phyloP scores from a whole-genome alignment of 2,113 vertebrate species.

The Siniperca knerii region DNA sequence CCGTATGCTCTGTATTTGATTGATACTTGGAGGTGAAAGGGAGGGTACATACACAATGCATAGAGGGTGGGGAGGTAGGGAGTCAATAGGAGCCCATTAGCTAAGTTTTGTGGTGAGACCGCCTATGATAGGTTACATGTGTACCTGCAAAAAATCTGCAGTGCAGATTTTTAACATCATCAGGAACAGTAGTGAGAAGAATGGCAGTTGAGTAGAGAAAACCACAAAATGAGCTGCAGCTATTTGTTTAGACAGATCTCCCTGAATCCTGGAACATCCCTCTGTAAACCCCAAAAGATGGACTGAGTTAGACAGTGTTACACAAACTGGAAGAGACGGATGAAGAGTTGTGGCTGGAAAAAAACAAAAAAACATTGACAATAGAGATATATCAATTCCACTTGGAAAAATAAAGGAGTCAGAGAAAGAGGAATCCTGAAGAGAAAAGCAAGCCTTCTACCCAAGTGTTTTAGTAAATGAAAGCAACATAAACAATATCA shows the following conservation, averaged over 20 bases:
- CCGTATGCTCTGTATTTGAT: conserved; percentile 47
- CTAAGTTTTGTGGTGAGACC: conserved; percentile 28
- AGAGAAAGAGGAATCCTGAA: conserved; percentile 19
- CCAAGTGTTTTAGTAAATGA: conserved; percentile 5
- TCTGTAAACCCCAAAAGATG: conserved; percentile 27
- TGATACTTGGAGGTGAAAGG: conserved; percentile 55
- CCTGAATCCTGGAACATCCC: conserved; percentile 44
- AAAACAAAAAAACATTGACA: conserved; percentile 3
- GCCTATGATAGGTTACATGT: conserved; percentile 8
- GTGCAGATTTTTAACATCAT: conserved; percentile 28
- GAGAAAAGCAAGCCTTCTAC: conserved; percentile 31
- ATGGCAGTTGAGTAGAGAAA: conserved; percentile 15
- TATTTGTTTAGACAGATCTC: conserved; percentile 61
- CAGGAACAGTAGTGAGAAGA: not conserved
- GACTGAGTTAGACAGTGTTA: conserved; percentile 15
- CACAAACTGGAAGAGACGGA: conserved; percentile 40
- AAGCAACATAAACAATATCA: conserved; percentile 38
- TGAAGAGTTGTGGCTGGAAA: conserved; percentile 30
- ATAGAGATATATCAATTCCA: conserved; percentile 44
- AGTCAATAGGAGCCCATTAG: conserved; percentile 26
- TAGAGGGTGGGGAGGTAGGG: not conserved
- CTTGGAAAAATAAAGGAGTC: conserved; percentile 27
- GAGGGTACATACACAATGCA: conserved; percentile 34
- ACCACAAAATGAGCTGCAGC: conserved; percentile 39
- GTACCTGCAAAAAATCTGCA: not conserved